Conservation (phyloP, 1,140 invertebrate genomes). For the Philopotamus ludificatus region DNA sequence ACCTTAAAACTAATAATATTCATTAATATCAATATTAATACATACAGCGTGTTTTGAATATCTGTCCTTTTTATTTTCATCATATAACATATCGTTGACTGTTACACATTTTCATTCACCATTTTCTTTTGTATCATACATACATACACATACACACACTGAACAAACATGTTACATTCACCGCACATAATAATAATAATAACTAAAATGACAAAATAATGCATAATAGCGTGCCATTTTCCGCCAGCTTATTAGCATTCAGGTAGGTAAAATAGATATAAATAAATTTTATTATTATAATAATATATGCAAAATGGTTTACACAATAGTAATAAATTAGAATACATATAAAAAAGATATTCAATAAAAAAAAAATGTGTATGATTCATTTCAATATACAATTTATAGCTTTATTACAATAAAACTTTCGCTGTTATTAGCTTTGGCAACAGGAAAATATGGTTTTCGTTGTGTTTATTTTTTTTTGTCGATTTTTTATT, state of each 20-base stretch:
- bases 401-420: too few relatives aligned
- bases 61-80: too few relatives aligned
- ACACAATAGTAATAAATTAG: too few relatives aligned
- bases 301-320: too few relatives aligned
- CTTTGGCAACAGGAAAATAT: slow-evolving; percentile 20
- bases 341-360: too few relatives aligned
- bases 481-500: too few relatives aligned
- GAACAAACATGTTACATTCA: slow-evolving; percentile 30
- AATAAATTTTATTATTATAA: too few relatives aligned
- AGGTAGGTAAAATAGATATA: slow-evolving; percentile 29
- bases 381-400: too few relatives aligned
- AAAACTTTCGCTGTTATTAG: too few relatives aligned
- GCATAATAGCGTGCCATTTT: background rate
- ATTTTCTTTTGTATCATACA: slow-evolving; percentile 31
- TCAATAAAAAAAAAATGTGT: too few relatives aligned
- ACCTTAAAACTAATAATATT: background rate
- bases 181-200: slow-evolving; percentile 8
- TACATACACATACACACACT: slow-evolving; percentile 36
- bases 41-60: slow-evolving; percentile 25
- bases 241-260: background rate
- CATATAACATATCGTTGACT: slow-evolving; percentile 31
- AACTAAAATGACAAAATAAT: background rate
- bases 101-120: slow-evolving; percentile 31
- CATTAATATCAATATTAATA: slow-evolving; percentile 22
- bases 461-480: background rate